Conservation (phyloP, 2,113 vertebrate genomes). For the Promerops cafer region DNA sequence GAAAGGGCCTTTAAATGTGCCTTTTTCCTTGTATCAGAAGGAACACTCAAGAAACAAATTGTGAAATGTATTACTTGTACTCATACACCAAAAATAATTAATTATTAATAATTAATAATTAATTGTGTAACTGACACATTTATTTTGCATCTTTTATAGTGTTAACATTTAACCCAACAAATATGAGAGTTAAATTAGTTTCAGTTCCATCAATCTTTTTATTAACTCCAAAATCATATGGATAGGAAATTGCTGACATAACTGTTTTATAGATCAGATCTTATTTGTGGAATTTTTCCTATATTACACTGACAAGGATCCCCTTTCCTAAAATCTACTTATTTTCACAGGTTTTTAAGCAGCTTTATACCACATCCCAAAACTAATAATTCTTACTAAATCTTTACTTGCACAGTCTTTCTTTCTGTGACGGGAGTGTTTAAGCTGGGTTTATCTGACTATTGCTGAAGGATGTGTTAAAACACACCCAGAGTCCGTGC, state of each 20-base stretch:
- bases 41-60: no score
- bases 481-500: not conserved
- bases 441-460: not conserved
- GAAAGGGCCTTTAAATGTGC: no score
- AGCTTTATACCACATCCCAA: not conserved
- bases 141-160: not conserved
- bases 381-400: not conserved
- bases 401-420: not conserved
- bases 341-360: not conserved
- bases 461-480: not conserved
- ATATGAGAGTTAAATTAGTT: not conserved
- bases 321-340: not conserved
- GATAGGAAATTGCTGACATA: not conserved
- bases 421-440: rapidly evolving
- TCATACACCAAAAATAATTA: not conserved
- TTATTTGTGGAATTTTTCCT: not conserved
- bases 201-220: not conserved
- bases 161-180: not conserved
- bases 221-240: not conserved
- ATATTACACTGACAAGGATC: not conserved
- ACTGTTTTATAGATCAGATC: not conserved
- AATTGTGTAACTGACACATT: not conserved
- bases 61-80: no score
- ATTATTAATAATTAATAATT: no score
- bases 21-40: no score